Evolutionary conservation across 2,888 invertebrate genomes (phyloP), one percentile per base, ranked within the genome.

Genomic region (Labia minor): DNA sequence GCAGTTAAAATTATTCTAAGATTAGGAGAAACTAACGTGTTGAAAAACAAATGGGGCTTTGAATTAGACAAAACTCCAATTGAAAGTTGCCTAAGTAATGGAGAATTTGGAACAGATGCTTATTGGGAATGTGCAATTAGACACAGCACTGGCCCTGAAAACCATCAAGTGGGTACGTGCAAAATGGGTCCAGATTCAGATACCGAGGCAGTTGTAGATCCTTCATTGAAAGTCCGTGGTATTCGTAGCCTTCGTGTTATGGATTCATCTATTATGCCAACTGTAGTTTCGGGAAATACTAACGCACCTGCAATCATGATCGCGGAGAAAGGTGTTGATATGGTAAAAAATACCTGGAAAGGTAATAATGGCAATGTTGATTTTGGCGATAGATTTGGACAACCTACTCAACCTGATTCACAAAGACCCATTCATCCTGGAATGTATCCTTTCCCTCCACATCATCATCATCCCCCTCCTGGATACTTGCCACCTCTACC

Each of bases 81-180:
- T 67, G 75, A 78, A 8, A 79, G 81, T 37, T 85, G 85, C 71
- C 72, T 73, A 0, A 68, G 77, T 1, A 77, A 77, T 26, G 49
- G 61, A 20, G 66, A 70, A n/a, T 81, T 80, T 66, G 81, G 83
- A 6, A 80, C 82, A 0, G 86, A 89, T 71, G 85, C 85, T n/a
- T 92, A 85, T 77, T 89, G 91, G 85, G 83, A 81, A 67, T 92
- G 92, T 73, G 84, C 88, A 0, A 82, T 88, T 0, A 80, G 80
- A 68, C 82, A 84, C 67, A 81, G 86, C 66, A 90, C 90, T 0
- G 89, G 88, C 0, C 88, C 90, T 0, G 90, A 90, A 77, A 90
- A 91, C 76, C 91, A 91, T 76, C 90, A 90, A 76, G 87, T 85
- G 0, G 90, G 90, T 8, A 87, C 90, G 0, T 89, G 88, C 75